phyloP scores from a whole-genome alignment of 2,888 invertebrate species.

The Microplitis deprimator region DNA sequence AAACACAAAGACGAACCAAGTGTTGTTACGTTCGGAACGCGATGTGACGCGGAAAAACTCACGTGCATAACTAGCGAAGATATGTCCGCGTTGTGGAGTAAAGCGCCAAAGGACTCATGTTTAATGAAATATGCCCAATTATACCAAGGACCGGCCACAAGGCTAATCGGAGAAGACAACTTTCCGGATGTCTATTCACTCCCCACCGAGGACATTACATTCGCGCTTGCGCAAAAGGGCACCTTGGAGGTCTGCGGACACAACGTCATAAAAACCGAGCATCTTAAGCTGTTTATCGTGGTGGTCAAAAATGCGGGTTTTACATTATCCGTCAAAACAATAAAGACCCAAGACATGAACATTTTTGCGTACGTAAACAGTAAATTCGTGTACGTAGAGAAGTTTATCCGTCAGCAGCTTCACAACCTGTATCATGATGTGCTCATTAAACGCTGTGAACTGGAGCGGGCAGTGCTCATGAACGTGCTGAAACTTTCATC shows the following conservation, averaged over 20 bases:
- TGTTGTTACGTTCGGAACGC: too few relatives aligned
- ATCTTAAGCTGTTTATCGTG: not conserved
- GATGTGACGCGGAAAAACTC: not conserved
- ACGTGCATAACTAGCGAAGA: not conserved
- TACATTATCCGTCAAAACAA: not conserved
- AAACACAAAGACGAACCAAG: too few relatives aligned
- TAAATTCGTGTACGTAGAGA: too few relatives aligned
- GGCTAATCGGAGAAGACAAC: not conserved
- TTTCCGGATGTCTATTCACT: not conserved
- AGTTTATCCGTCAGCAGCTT: constrained; percentile 12
- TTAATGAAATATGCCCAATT: too few relatives aligned
- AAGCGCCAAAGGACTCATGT: too few relatives aligned
- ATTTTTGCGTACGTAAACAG: constrained; percentile 5
- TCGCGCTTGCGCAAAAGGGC: not conserved
- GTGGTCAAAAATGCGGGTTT: not conserved
- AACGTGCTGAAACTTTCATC: not conserved
- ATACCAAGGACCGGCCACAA: too few relatives aligned
- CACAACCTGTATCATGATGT: constrained; percentile 22
- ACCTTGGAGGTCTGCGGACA: too few relatives aligned
- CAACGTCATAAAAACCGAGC: not conserved
- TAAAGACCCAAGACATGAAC: not conserved
- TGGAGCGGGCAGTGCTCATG: not conserved
- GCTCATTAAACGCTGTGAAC: not conserved
- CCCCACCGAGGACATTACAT: not conserved
- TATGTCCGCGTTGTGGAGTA: not conserved